These are phyloP conservation scores for Premnoplex brunnescens DNA, from an alignment of 2,797 vertebrate genomes.

Conservation along the genomic window DNA sequence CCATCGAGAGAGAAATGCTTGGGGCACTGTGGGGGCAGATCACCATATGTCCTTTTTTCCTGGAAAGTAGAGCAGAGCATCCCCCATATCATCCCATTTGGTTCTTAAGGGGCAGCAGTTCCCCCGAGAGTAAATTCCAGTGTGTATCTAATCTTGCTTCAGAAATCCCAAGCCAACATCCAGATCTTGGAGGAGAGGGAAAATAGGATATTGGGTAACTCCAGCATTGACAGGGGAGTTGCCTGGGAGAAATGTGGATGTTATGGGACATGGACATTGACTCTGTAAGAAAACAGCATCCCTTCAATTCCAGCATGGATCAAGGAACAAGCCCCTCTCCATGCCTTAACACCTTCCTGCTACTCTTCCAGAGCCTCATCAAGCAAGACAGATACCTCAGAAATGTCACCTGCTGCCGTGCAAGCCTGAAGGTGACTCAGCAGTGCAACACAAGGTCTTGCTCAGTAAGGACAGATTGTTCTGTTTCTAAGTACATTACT, in stretches of 20 bases:
- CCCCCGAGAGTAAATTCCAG: background rate
- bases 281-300: background rate
- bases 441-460: background rate
- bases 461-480: background rate
- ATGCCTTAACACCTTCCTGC: background rate
- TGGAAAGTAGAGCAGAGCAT: background rate
- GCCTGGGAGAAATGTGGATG: background rate
- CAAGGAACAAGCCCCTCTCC: rapidly evolving
- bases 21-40: background rate
- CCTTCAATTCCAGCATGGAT: rapidly evolving
- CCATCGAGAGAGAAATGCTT: background rate
- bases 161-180: background rate
- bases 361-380: background rate
- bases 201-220: background rate
- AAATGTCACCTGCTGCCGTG: background rate
- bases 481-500: background rate
- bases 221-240: background rate
- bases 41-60: background rate
- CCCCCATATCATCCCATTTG: background rate
- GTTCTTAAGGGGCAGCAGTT: background rate
- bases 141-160: background rate
- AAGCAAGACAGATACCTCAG: background rate
- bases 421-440: background rate
- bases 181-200: background rate
- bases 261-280: rapidly evolving